Percentiles rank a stretch among this genome's conserved stretches.
Evolutionary conservation across 2,797 vertebrate genomes (phyloP).

Genomic region (Coluber constrictor): DNA sequence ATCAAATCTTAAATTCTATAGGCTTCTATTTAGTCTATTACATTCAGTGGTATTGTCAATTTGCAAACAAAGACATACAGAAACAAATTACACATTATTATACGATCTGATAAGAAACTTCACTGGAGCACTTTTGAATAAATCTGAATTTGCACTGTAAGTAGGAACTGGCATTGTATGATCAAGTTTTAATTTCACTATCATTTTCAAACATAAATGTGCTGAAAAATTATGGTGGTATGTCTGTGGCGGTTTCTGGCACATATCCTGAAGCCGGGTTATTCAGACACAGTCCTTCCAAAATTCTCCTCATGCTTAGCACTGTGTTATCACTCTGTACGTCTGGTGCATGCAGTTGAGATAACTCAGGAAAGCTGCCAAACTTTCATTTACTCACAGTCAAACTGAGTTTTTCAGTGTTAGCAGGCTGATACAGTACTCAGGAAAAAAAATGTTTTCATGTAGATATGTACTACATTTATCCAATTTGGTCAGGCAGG

Average conservation of each 20-base stretch:
- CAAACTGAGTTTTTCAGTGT: neutral
- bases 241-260: neutral
- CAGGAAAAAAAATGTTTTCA: neutral
- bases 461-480: neutral
- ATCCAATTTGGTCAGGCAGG: neutral
- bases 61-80: neutral
- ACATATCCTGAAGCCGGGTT: fast-evolving
- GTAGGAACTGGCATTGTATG: neutral
- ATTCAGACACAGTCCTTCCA: too few relatives aligned
- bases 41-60: neutral
- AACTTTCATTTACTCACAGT: neutral
- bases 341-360: neutral
- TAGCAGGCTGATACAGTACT: neutral
- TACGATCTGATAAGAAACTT: neutral
- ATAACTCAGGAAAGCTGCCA: neutral
- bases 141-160: neutral
- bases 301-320: neutral
- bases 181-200: neutral
- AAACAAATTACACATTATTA: neutral
- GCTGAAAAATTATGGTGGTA: neutral
- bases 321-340: neutral
- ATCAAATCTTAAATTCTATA: neutral
- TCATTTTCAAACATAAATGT: too few relatives aligned
- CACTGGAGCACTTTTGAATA: neutral
- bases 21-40: neutral